Conservation (phyloP, 2,113 vertebrate genomes). For the Hemicordylus capensis region DNA sequence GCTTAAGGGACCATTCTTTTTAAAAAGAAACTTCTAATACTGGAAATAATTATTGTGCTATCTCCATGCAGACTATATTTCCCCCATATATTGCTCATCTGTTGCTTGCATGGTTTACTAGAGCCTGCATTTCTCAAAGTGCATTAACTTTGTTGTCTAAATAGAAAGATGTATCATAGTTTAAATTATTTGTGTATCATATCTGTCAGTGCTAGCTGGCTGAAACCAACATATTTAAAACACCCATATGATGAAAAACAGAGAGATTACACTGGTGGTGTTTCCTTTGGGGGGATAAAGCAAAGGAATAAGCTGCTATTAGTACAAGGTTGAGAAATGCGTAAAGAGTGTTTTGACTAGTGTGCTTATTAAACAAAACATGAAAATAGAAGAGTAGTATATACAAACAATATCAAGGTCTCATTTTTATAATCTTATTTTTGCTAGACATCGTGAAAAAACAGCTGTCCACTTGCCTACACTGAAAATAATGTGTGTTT, state of each 20-base stretch:
- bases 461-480: slow-evolving; percentile 20
- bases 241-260: neutral
- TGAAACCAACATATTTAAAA: slow-evolving; percentile 43
- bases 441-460: slow-evolving; percentile 44
- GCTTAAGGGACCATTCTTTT: slow-evolving; percentile 45
- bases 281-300: neutral
- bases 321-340: slow-evolving; percentile 35
- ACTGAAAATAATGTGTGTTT: neutral
- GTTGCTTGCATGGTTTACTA: slow-evolving; percentile 69
- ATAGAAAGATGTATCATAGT: slow-evolving; percentile 60
- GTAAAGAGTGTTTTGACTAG: slow-evolving; percentile 53
- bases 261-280: slow-evolving; percentile 18
- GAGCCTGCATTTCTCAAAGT: slow-evolving; percentile 59
- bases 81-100: slow-evolving; percentile 47
- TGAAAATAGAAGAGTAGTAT: slow-evolving; percentile 30
- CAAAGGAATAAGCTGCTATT: neutral
- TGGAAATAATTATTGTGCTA: slow-evolving; percentile 63
- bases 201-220: slow-evolving; percentile 36
- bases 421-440: slow-evolving; percentile 46
- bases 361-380: slow-evolving; percentile 38
- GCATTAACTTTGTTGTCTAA: slow-evolving; percentile 63
- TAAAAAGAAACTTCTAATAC: slow-evolving; percentile 66
- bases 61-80: slow-evolving; percentile 64
- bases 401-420: slow-evolving; percentile 57
- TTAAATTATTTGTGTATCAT: slow-evolving; percentile 66